These are phyloP conservation scores for Pseudachorutes palmiensis DNA, from an alignment of 1,140 invertebrate genomes.

Conservation along the genomic window DNA sequence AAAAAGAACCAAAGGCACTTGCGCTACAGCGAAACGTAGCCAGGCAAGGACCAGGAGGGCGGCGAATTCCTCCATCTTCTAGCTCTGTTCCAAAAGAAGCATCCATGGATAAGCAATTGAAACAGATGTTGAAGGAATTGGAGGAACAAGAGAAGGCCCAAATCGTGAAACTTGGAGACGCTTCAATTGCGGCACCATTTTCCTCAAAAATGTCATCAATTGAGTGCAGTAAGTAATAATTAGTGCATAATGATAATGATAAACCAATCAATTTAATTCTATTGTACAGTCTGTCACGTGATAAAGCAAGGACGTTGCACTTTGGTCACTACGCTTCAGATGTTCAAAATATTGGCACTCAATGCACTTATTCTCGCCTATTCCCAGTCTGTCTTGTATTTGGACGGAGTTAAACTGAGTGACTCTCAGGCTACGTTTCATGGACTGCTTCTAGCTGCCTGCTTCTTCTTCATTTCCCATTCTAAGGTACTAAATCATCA, in stretches of 20 bases:
- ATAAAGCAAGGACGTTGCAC: conserved; percentile 99
- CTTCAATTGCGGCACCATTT: conserved; percentile 97
- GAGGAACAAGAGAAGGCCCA: conserved; percentile 83
- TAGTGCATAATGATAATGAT: background rate
- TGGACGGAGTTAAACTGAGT: conserved; percentile 96
- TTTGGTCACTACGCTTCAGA: conserved; percentile 95
- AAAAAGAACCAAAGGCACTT: conserved; percentile 6
- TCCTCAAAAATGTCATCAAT: conserved; percentile 96
- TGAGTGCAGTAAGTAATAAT: conserved; percentile 70
- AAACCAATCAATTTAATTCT: conserved; percentile 14
- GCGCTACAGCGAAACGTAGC: background rate
- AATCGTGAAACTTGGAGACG: conserved; percentile 92
- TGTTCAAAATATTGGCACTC: conserved; percentile 99
- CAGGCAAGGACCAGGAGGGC: conserved; percentile 10
- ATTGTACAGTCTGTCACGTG: conserved; percentile 86
- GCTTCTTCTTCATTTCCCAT: conserved; percentile 95
- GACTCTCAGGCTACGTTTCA: conserved; percentile 95
- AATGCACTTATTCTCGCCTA: conserved; percentile 97
- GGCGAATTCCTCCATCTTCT: background rate
- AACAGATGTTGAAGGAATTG: conserved; percentile 76
- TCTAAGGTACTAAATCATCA: conserved; percentile 67
- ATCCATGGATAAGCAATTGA: conserved; percentile 37
- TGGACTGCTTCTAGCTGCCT: conserved; percentile 84
- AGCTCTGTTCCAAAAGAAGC: conserved; percentile 33
- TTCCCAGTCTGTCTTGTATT: conserved; percentile 94